Evolutionary conservation across 2,797 vertebrate genomes (phyloP).

Genomic region (Lagorchestes hirsutus): DNA sequence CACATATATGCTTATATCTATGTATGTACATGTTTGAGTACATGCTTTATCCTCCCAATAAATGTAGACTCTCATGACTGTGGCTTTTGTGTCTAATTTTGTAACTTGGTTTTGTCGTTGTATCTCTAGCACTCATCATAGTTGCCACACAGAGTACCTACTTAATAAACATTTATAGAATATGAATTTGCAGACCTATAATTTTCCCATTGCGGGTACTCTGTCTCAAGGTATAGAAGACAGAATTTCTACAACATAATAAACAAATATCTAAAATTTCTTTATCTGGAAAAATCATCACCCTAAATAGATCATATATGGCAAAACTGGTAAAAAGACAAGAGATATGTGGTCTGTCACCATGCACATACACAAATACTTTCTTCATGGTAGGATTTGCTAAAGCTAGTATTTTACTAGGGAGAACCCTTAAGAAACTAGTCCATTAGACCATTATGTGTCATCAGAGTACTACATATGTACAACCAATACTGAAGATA

Average conservation of each 20-base stretch:
- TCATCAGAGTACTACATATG: background rate
- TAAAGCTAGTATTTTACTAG: background rate
- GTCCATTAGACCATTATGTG: background rate
- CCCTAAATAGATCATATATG: background rate
- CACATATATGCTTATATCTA: too few relatives aligned
- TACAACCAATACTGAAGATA: conserved; percentile 69
- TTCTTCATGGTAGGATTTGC: background rate
- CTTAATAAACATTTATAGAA: background rate
- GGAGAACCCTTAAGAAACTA: background rate
- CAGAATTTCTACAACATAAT: background rate
- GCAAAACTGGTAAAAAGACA: background rate
- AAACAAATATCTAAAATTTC: background rate
- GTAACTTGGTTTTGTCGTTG: background rate
- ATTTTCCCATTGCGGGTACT: background rate
- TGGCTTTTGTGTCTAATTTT: background rate
- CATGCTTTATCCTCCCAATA: background rate
- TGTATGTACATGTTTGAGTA: background rate
- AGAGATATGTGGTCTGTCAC: background rate
- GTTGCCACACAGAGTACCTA: background rate
- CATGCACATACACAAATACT: background rate
- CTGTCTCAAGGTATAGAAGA: background rate
- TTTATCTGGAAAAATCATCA: background rate
- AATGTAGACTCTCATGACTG: background rate
- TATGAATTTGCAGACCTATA: background rate
- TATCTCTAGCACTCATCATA: background rate